phyloP scores from a whole-genome alignment of 1,140 invertebrate species.

The Tribolium castaneum region DNA sequence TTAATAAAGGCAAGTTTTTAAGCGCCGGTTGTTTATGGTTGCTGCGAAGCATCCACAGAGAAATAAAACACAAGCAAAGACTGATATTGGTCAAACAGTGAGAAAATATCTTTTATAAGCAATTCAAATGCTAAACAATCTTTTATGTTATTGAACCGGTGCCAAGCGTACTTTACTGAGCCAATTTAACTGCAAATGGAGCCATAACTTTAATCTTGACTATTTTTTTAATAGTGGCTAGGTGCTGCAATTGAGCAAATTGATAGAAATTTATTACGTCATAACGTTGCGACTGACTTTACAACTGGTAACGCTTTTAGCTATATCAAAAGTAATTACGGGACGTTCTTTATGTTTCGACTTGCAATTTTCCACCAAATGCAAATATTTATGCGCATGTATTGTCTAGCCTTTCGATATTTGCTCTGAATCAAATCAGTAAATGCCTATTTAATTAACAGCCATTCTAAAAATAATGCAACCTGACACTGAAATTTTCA shows the following conservation, averaged over 20 bases:
- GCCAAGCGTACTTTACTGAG: constrained; percentile 31
- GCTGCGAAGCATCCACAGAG: background rate
- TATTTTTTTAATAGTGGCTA: constrained; percentile 7
- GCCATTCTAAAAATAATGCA: too few relatives aligned
- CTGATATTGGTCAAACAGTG: constrained; percentile 25
- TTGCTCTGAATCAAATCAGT: too few relatives aligned
- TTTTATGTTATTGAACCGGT: constrained; percentile 34
- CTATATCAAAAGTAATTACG: too few relatives aligned
- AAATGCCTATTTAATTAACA: too few relatives aligned
- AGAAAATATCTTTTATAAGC: constrained; percentile 23
- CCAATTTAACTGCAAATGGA: constrained; percentile 35
- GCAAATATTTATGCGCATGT: too few relatives aligned
- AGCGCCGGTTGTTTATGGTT: background rate
- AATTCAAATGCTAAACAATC: constrained; percentile 38
- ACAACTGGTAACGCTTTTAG: too few relatives aligned
- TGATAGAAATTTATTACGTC: constrained; percentile 9
- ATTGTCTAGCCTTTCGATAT: too few relatives aligned
- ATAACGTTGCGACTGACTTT: background rate
- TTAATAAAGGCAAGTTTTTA: background rate
- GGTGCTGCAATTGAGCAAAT: constrained; percentile 12
- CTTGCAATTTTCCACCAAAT: too few relatives aligned
- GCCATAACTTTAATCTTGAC: constrained; percentile 29
- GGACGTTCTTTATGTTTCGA: too few relatives aligned
- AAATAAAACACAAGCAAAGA: background rate
- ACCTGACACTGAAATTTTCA: too few relatives aligned